phyloP scores from a whole-genome alignment of 2,888 invertebrate genomes.

The Yponomeuta plumbellus region DNA sequence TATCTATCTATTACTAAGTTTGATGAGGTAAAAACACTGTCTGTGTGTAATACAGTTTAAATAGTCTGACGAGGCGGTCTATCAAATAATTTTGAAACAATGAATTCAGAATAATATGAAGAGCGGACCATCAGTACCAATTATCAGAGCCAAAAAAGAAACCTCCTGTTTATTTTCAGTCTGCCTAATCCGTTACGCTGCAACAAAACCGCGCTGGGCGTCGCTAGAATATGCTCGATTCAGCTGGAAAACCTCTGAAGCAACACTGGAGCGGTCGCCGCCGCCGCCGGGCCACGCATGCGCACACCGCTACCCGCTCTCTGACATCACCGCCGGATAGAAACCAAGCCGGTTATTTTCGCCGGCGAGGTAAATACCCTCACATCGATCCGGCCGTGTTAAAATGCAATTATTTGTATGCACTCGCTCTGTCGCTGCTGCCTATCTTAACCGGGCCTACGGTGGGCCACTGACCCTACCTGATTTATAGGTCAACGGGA shows the following conservation, averaged over 20 bases:
- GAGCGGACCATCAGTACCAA: too few species aligned
- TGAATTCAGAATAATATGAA: too few species aligned
- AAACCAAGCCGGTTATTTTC: constrained; percentile 70
- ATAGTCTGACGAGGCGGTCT: too few species aligned
- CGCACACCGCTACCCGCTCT: constrained; percentile 29
- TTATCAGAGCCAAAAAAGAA: too few species aligned
- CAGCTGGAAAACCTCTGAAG: not conserved
- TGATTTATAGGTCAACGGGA: constrained; percentile 3
- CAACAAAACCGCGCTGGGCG: not conserved
- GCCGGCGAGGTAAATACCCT: constrained; percentile 76
- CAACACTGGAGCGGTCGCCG: constrained; percentile 24
- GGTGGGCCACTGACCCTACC: not conserved
- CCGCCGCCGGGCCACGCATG: constrained; percentile 39
- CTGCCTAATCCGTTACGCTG: too few species aligned
- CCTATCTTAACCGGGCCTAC: not conserved
- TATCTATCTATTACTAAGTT: too few species aligned
- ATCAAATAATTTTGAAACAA: too few species aligned
- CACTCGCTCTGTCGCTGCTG: constrained; percentile 59
- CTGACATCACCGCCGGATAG: constrained; percentile 62
- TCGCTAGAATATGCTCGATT: not conserved
- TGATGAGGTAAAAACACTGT: too few species aligned
- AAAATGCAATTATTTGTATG: constrained; percentile 67
- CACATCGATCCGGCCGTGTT: constrained; percentile 75
- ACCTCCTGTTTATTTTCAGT: too few species aligned
- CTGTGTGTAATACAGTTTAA: too few species aligned